Evolutionary conservation across 2,113 vertebrate genomes (phyloP), one percentile per base, ranked within the genome.

Genomic region (Apodemus speciosus): DNA sequence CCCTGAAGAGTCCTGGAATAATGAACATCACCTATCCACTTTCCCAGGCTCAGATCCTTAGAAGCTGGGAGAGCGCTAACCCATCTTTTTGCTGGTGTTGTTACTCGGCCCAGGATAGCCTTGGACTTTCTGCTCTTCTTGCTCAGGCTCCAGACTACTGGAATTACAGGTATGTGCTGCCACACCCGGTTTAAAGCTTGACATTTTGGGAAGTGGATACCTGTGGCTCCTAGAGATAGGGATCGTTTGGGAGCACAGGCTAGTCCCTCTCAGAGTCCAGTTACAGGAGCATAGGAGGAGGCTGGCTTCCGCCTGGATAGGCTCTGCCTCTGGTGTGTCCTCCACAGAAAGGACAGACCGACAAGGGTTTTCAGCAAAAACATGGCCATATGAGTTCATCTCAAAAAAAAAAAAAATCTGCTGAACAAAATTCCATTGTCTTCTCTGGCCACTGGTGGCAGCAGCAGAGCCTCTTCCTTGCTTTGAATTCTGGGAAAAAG

Each of bases 1-100:
- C 14, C 6, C 1, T 0, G 5, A 43, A 72, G 16, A 30, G 14
- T 21, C 49, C n/a, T 6, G 10, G 35, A 5, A 10, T 18, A 5
- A 10, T 15, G 56, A 85, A 10, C 0, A n/a, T 10, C 5, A 0
- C 49, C 83, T 60, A 32, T 10, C 32, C 4, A 7, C 40, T 43
- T 77, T 32, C 58, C 16, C 0, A 40, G 56, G 15, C n/a, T 56
- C 71, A 49, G 38, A 53, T 38, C 69, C 83, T 0, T 51, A 76
- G 89, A 88, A 76, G 66, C 23, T 18, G 4, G n/a, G 64, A 71
- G 25, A 66, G 2, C 18, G 43, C 25, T 46, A 64, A 60, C 23
- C 43, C 5, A n/a, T n/a, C n/a, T 14, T 32, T 6, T 69, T 69
- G 13, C 18, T 68, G 32, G n/a, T 69, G 32, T 68, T 49, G 53